Evolutionary conservation across 2,888 invertebrate genomes (phyloP), one percentile per base, ranked within the genome.

Genomic region (Amblyteles armatorius): DNA sequence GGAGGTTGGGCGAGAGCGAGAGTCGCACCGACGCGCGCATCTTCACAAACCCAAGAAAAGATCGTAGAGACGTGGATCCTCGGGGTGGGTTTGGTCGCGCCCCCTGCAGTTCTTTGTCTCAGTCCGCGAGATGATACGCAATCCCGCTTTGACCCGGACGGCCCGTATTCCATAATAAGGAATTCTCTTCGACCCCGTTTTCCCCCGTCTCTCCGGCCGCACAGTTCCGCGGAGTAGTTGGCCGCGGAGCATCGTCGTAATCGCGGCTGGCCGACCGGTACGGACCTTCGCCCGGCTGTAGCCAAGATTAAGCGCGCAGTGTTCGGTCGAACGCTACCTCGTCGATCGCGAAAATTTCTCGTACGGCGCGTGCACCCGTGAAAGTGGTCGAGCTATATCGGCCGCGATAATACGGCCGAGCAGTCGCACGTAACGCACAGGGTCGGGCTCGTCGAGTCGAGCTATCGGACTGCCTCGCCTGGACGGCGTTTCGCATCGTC

Each of bases 101-200:
- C 67, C 78, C 71, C 86, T 86, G 50, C 77, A 74, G 73, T 77
- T 13, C 50, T 33, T 40, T 40, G 48, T n/a, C 48, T 40, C 60
- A 79, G 68, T 77, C 73, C 72, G 60, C 79, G 77, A 79, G 73
- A 82, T 77, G 79, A 82, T 82, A 68, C 76, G 63, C 76, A 71
- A 76, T 44, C 76, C 44, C 68, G 72, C 40, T 40, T 76, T 85
- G 77, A 85, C 77, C 85, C 72, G 82, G 72, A 60, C 72, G 79
- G 57, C 72, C 85, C 85, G 80, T 79, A 80, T 83, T 83, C 77
- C 79, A 68, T 52, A 85, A 85, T 77, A 83, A 85, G 77, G 57
- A 77, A 77, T 77, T 63, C 79, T 68, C 78, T 36, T 52, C 40
- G 40, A 48, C 82, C 40, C 36, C 36, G 29, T 19, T 57, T 48